Evolutionary conservation across 2,888 invertebrate species (phyloP), one percentile per base, ranked within the genome.

Genomic region (Torymus tubicola): DNA sequence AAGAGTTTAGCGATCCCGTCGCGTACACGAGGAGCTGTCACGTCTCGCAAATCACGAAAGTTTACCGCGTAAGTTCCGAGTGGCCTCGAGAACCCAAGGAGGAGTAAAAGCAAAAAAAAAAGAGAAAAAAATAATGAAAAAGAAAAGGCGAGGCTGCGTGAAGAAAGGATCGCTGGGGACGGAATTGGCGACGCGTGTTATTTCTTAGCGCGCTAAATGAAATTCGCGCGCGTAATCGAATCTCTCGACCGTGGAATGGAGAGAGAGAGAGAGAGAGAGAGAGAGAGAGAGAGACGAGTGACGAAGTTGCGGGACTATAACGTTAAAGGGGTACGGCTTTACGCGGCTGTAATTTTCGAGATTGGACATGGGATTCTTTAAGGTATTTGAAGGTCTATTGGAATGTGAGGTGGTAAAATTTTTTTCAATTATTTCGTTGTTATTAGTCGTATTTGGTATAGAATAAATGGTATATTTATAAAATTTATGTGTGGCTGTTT

Each of bases 41-140:
- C 72, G 60, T 61, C 67, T 72, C 58, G 60, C 31, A 60, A 72
- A 78, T 72, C 61, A 68, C 53, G 12, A 67, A 68, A 78, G 61
- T 72, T 78, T 69, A 50, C 50, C 57, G 55, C 70, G 50, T 58
- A 61, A 68, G 18, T 69, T 55, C 42, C 55, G 16, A 61, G 63
- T 3, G 21, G 72, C 50, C 69, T n/a, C 16, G 2, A 16, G 8
- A 24, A 18, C 4, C 5, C 42, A 16, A 13, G 24, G 61, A 18
- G 14, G 58, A 58, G 12, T 31, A 55, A 69, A 58, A 5, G n/a
- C 14, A 53, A 14, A n/a, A 4, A 21, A 16, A 31, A n/a, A n/a
- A n/a, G n/a, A n/a, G 10, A 57, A 42, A 14, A 14, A n/a, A 11
- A 52, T 52, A 58, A 52, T 52, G 50, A 61, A 31, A 13, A 16